phyloP scores from a whole-genome alignment of 1,140 invertebrate species.

The Aleiodes sp. region DNA sequence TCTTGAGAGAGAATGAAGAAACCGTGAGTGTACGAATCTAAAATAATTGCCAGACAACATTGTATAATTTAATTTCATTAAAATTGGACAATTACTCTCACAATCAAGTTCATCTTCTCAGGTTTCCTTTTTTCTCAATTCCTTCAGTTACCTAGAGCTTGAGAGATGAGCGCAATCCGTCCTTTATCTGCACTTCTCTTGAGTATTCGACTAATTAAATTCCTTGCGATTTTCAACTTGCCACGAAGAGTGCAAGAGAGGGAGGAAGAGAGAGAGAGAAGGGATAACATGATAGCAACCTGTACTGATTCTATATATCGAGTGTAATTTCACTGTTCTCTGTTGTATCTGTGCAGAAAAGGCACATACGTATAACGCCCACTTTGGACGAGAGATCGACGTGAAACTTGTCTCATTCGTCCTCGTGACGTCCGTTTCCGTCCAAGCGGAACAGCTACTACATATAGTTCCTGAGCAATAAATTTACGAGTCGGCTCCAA shows the following conservation, averaged over 20 bases:
- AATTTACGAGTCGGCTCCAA: conserved; percentile 14
- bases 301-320: not conserved
- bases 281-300: not conserved
- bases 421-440: conserved; percentile 28
- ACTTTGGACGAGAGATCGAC: conserved; percentile 27
- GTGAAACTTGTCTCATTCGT: conserved; percentile 32
- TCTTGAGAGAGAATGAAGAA: too few species aligned
- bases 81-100: too few species aligned
- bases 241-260: conserved; percentile 17
- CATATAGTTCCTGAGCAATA: conserved; percentile 19
- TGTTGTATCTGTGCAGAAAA: not conserved
- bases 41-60: too few species aligned
- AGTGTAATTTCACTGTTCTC: not conserved
- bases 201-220: conserved; percentile 29
- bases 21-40: too few species aligned
- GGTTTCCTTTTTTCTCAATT: too few species aligned
- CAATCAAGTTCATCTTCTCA: too few species aligned
- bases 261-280: conserved; percentile 19
- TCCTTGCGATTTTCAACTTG: conserved; percentile 13
- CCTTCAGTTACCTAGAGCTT: not conserved
- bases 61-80: too few species aligned
- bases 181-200: not conserved
- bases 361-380: not conserved
- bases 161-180: not conserved
- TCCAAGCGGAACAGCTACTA: conserved; percentile 10